These are phyloP conservation scores for Syngnathus typhle DNA, from an alignment of 2,113 vertebrate species.

Conservation along the genomic window DNA sequence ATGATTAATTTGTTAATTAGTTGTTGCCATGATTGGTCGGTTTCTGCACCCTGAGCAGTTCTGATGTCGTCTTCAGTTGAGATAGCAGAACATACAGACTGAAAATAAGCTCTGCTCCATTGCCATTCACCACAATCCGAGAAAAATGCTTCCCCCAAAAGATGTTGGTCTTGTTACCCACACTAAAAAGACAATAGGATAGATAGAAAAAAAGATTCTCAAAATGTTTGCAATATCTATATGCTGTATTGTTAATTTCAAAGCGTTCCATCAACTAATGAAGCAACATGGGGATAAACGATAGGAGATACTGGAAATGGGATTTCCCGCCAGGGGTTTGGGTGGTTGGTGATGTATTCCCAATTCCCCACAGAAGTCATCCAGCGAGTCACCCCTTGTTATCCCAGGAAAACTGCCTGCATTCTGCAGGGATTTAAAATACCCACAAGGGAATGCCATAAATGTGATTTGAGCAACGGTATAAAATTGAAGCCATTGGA, in stretches of 20 bases:
- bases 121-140: background rate
- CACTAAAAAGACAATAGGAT: conserved; percentile 12
- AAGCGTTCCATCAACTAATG: conserved; percentile 17
- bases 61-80: no score
- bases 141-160: conserved; percentile 19
- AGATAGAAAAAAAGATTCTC: background rate
- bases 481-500: conserved; percentile 40
- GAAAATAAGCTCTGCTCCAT: no score
- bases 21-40: no score
- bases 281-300: conserved; percentile 33
- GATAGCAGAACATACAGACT: no score
- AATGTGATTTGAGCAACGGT: conserved; percentile 50
- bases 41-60: no score
- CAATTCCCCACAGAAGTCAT: conserved; percentile 44
- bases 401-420: conserved; percentile 47
- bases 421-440: conserved; percentile 49
- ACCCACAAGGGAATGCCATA: conserved; percentile 58
- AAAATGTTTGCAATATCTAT: background rate
- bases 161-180: conserved; percentile 15
- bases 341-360: conserved; percentile 13
- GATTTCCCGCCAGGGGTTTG: conserved; percentile 19
- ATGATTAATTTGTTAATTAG: no score
- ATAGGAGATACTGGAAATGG: conserved; percentile 16
- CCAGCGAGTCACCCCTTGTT: conserved; percentile 40
- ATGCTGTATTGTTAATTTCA: background rate